A percentile compares a stretch with the other conserved stretches of the same genome.
Evolutionary conservation across 2,797 vertebrate species (phyloP).

Genomic region (Sebastes flavidus): DNA sequence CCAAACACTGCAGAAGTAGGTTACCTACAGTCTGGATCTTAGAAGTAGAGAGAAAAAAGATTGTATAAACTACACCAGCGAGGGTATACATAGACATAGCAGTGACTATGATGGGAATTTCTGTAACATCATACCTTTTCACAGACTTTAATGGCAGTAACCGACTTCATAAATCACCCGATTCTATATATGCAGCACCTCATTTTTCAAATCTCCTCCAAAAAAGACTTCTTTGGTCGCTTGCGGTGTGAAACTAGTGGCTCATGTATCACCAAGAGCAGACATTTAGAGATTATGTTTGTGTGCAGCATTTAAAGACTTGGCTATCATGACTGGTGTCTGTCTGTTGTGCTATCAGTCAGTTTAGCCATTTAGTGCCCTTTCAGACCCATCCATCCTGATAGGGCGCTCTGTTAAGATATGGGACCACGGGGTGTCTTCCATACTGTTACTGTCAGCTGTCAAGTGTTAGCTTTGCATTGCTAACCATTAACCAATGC

Average conservation of each 20-base stretch:
- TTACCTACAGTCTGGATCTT: slow-evolving; percentile 60
- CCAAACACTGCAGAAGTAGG: slow-evolving; percentile 64
- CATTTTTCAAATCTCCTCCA: slow-evolving; percentile 6
- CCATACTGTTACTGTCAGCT: slow-evolving; percentile 75
- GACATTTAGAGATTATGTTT: slow-evolving; percentile 31
- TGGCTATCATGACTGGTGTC: slow-evolving; percentile 61
- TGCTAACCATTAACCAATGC: slow-evolving; percentile 16
- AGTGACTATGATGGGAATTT: slow-evolving; percentile 34
- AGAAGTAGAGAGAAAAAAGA: slow-evolving; percentile 17
- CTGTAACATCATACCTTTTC: slow-evolving; percentile 27
- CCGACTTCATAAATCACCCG: slow-evolving; percentile 33
- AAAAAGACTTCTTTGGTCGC: neutral
- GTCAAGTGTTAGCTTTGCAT: slow-evolving; percentile 40
- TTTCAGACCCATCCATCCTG: slow-evolving; percentile 73
- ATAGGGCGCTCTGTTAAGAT: slow-evolving; percentile 73
- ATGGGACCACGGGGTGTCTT: slow-evolving; percentile 68
- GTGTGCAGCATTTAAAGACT: slow-evolving; percentile 30
- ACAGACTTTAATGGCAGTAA: slow-evolving; percentile 24
- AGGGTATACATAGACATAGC: slow-evolving; percentile 41
- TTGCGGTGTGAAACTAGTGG: neutral
- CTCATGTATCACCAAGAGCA: neutral
- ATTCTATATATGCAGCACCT: slow-evolving; percentile 4
- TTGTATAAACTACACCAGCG: slow-evolving; percentile 51
- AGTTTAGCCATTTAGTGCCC: slow-evolving; percentile 51
- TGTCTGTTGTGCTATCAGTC: slow-evolving; percentile 69